Evolutionary conservation across 1,140 invertebrate genomes (phyloP).

Genomic region (Drosophila serrata): DNA sequence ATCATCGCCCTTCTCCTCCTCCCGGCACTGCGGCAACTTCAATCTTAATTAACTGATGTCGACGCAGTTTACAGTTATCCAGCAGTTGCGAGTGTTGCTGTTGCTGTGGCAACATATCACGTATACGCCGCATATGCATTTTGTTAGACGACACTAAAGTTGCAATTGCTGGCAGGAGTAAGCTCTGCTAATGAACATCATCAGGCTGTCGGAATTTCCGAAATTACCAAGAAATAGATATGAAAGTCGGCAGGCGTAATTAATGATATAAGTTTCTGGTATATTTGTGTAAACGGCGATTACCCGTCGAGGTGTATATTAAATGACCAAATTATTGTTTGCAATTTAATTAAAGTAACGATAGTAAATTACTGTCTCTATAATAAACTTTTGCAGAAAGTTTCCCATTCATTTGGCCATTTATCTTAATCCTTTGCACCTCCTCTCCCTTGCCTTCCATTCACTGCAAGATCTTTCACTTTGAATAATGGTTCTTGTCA

Average conservation of each 20-base stretch:
- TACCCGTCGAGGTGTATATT: not conserved
- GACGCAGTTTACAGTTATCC: constrained; percentile 75
- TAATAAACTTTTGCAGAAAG: constrained; percentile 14
- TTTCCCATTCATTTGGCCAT: constrained; percentile 17
- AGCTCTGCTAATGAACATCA: constrained; percentile 14
- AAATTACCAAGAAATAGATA: not conserved
- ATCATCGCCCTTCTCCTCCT: constrained; percentile 9
- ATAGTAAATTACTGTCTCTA: constrained; percentile 15
- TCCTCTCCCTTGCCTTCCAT: no score
- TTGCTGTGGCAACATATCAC: constrained; percentile 48
- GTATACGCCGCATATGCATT: constrained; percentile 62
- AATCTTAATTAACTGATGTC: constrained; percentile 80
- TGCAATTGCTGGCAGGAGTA: constrained; percentile 23
- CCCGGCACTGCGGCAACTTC: constrained; percentile 71
- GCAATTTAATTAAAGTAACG: constrained; percentile 20
- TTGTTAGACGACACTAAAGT: constrained; percentile 24
- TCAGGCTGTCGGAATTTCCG: not conserved
- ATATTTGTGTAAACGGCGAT: not conserved
- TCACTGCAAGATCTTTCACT: constrained; percentile 15
- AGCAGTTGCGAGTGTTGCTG: constrained; percentile 16
- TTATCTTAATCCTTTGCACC: constrained; percentile 26
- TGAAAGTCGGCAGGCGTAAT: constrained; percentile 7
- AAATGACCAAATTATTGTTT: constrained; percentile 19
- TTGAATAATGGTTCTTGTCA: constrained; percentile 63
- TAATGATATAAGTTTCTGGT: constrained; percentile 10